Conservation (phyloP, 2,888 invertebrate genomes). For the Drosophila pullipes region DNA sequence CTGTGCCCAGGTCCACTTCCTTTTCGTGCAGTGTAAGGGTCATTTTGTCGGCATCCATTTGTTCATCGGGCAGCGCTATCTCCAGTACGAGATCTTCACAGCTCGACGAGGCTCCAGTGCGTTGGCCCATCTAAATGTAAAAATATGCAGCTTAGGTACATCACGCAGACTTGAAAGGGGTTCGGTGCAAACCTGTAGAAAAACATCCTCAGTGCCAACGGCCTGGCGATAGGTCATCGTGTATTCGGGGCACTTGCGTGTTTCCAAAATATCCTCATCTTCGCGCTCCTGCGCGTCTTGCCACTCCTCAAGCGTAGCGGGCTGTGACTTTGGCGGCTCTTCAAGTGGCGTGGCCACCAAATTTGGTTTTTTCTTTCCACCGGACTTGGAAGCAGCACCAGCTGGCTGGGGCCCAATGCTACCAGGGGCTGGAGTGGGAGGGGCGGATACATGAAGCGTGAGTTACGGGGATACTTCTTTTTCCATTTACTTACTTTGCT, state of each 20-base stretch:
- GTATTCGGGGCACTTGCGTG: conserved; percentile 90
- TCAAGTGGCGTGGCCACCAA: conserved; percentile 61
- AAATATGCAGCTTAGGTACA: conserved; percentile 10
- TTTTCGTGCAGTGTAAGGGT: conserved; percentile 89
- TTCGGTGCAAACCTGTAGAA: conserved; percentile 88
- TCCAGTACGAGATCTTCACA: conserved; percentile 95
- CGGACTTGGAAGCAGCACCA: conserved; percentile 22
- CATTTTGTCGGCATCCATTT: conserved; percentile 88
- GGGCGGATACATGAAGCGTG: neutral
- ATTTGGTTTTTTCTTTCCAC: conserved; percentile 45
- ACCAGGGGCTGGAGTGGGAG: conserved; percentile 84
- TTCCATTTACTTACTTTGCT: conserved; percentile 67
- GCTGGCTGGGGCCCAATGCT: conserved; percentile 82
- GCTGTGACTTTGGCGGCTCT: conserved; percentile 46
- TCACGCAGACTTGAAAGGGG: neutral
- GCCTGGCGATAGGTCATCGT: conserved; percentile 94
- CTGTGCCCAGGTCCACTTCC: conserved; percentile 88
- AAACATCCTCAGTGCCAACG: conserved; percentile 94
- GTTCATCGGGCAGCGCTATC: conserved; percentile 91
- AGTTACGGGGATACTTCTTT: neutral
- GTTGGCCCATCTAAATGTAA: conserved; percentile 90
- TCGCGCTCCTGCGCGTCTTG: conserved; percentile 86
- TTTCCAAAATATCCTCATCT: conserved; percentile 87
- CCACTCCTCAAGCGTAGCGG: conserved; percentile 83
- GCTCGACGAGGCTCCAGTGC: conserved; percentile 91